Percentiles rank a stretch among this genome's conserved stretches.
Evolutionary conservation across 2,797 vertebrate species (phyloP).

Genomic region (Sebastes ruberrimus): DNA sequence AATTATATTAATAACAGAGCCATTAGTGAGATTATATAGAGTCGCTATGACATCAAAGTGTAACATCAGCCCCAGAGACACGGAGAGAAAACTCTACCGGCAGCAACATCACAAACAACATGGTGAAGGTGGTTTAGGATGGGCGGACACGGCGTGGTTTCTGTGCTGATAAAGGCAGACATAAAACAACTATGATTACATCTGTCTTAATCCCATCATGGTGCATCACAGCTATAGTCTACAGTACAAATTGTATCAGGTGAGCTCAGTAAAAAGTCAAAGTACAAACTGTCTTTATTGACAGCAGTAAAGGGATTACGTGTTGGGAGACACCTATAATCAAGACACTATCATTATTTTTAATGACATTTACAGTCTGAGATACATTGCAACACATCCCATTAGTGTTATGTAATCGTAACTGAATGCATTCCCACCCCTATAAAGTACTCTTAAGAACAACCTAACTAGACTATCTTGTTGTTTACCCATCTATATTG

Average conservation of each 20-base stretch:
- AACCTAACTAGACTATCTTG: background rate
- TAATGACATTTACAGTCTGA: background rate
- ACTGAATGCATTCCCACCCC: background rate
- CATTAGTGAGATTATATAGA: constrained; percentile 30
- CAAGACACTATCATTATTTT: background rate
- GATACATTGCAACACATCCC: background rate
- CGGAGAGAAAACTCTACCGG: background rate
- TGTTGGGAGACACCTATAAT: background rate
- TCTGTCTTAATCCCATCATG: background rate
- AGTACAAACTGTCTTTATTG: constrained; percentile 50
- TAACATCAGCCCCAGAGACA: constrained; percentile 1
- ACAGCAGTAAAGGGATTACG: constrained; percentile 39
- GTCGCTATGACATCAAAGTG: background rate
- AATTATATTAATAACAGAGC: constrained; percentile 12
- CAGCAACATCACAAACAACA: constrained; percentile 3
- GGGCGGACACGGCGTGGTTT: background rate
- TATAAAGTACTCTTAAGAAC: background rate
- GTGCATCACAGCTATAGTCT: background rate
- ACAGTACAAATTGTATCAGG: background rate
- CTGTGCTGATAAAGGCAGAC: background rate
- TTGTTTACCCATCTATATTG: background rate
- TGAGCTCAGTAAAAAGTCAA: constrained; percentile 27
- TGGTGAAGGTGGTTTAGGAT: background rate
- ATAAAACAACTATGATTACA: background rate
- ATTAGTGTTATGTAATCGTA: constrained; percentile 6